Base-by-base conservation (phyloP, 2,888 invertebrate species). In the Campoletis raptor region DNA sequence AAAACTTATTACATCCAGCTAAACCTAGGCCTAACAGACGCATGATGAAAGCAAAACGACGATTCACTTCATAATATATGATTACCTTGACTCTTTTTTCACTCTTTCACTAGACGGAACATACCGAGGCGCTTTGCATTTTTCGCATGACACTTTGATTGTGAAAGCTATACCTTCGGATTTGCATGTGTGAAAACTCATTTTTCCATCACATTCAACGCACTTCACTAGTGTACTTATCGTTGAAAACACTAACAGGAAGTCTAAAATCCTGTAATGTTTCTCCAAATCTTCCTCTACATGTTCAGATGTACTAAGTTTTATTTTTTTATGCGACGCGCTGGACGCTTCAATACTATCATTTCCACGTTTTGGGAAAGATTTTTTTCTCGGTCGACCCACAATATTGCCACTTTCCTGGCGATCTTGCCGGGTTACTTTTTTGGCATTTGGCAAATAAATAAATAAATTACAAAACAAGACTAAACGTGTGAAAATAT, bases 261-360 rank as follows among this genome's bases (percentile, higher is more conserved):
- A n/a, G n/a, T n/a, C n/a, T n/a, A n/a, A n/a, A n/a, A n/a, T n/a
- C n/a, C 3, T 37, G 37, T 37, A 37, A 52, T 52, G 52, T 52
- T 52, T 52, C 52, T 52, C 52, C 9, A 52, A 52, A 52, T 52
- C 52, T 52, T 52, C 6, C 52, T 52, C 52, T 8, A 52, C 52
- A 52, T 52, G 52, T 52, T 52, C 52, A 61, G 7, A 5, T 3
- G 61, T 61, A 61, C 61, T 61, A 2, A 61, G 61, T 61, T 61
- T 61, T 61, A 61, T 61, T 61, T 61, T 61, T 61, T 61, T 61
- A 61, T 61, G 61, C 21, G 61, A 61, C 61, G 61, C 61, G 61
- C 61, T 61, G 61, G 61, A 61, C 61, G 61, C 61, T 61, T 61
- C 61, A 3, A 61, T 21, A 61, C 21, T 9, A 61, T 61, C 61